A percentile compares a stretch with the other conserved stretches of the same genome.
Evolutionary conservation across 2,797 vertebrate genomes (phyloP).

Genomic region (Cuniculus paca): DNA sequence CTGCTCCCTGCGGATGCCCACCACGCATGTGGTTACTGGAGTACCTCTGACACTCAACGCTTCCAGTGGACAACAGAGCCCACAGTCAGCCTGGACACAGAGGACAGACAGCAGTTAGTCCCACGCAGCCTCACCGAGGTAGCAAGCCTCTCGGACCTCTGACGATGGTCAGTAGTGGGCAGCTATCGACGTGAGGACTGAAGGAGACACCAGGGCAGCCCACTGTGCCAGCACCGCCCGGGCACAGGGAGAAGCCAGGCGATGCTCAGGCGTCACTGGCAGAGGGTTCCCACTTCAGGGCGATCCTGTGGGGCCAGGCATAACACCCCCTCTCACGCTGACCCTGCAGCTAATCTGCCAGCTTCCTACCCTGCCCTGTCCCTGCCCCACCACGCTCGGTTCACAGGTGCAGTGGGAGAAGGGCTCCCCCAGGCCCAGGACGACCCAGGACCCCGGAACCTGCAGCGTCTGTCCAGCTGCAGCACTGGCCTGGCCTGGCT

Average conservation of each 20-base stretch:
- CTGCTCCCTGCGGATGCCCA: rapidly evolving
- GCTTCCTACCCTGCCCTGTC: neutral
- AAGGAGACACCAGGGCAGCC: neutral
- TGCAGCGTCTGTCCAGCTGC: neutral
- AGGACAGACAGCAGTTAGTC: rapidly evolving
- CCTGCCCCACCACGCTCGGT: neutral
- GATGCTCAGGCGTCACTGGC: neutral
- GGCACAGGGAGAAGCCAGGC: rapidly evolving
- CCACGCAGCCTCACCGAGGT: rapidly evolving
- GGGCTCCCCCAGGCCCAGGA: constrained; percentile 27
- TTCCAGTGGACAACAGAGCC: neutral
- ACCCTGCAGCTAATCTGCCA: neutral
- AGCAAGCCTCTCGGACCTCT: neutral
- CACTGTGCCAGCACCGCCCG: rapidly evolving
- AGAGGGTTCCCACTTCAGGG: neutral
- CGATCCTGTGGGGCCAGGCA: neutral
- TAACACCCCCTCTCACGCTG: neutral
- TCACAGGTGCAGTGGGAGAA: neutral
- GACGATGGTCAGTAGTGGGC: neutral
- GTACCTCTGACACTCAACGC: neutral
- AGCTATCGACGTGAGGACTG: neutral
- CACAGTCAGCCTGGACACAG: neutral
- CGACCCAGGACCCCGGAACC: neutral
- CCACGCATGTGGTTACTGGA: rapidly evolving
- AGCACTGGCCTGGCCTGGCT: constrained; percentile 63